phyloP scores from a whole-genome alignment of 2,797 vertebrate genomes.

The Hirundo rustica region DNA sequence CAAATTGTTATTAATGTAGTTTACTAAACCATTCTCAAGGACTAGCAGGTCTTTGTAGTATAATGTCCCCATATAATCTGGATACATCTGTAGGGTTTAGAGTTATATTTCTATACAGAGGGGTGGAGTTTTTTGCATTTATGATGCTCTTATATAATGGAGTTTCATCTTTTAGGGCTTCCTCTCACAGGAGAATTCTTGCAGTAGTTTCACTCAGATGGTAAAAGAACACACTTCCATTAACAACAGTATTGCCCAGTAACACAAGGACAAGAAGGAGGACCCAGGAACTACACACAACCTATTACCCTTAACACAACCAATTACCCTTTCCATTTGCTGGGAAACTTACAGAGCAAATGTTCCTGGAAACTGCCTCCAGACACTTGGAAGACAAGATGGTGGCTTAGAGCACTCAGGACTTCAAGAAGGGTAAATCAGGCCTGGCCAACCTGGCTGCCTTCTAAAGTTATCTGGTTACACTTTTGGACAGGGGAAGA shows the following conservation, averaged over 20 bases:
- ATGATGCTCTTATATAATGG: not conserved
- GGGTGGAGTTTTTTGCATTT: not conserved
- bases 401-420: not conserved
- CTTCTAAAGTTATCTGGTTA: not conserved
- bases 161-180: not conserved
- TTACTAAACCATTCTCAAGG: not conserved
- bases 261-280: not conserved
- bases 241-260: not conserved
- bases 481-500: not conserved
- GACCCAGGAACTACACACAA: not conserved
- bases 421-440: not conserved
- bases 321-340: no score
- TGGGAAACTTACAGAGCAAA: not conserved
- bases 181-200: not conserved
- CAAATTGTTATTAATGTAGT: not conserved
- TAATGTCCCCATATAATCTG: not conserved
- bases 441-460: rapidly evolving
- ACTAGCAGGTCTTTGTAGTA: not conserved
- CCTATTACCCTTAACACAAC: not conserved
- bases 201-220: not conserved
- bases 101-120: not conserved
- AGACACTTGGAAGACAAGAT: not conserved
- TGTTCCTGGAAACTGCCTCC: not conserved
- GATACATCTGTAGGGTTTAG: not conserved
- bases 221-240: not conserved